A percentile compares a stretch with the other conserved stretches of the same genome.
Evolutionary conservation across 2,888 invertebrate species (phyloP).

Genomic region (Ectemnius continuus): DNA sequence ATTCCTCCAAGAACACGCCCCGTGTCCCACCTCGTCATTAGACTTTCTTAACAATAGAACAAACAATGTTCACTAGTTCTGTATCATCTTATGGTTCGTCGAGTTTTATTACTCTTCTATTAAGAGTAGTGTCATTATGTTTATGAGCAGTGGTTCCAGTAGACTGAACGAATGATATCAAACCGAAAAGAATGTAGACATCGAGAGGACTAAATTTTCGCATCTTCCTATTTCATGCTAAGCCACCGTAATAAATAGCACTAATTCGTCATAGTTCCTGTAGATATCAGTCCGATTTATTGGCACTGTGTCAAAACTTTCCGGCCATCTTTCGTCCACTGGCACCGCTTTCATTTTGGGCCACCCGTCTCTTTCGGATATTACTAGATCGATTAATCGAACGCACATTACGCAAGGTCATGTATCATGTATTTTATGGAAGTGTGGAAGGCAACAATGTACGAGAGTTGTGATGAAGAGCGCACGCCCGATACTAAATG

Average conservation of each 20-base stretch:
- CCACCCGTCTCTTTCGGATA: constrained; percentile 20
- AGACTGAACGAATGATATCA: no score
- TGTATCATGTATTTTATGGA: neutral
- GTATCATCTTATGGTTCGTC: no score
- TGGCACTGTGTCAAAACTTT: constrained; percentile 43
- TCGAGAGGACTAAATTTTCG: constrained; percentile 9
- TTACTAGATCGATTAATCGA: constrained; percentile 21
- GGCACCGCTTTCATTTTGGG: constrained; percentile 15
- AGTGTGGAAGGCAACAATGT: no score
- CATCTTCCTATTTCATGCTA: constrained; percentile 18
- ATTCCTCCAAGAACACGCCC: neutral
- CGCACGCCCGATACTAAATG: no score
- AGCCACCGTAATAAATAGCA: constrained; percentile 23
- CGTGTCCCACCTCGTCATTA: no score
- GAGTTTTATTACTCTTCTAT: no score
- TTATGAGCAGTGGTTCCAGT: no score
- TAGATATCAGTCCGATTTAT: constrained; percentile 6
- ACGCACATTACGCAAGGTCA: constrained; percentile 15
- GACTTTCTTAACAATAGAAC: no score
- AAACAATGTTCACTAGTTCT: no score
- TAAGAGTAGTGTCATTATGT: no score
- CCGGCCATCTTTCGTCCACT: constrained; percentile 28
- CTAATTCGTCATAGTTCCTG: neutral
- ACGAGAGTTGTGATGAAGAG: no score
- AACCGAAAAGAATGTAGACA: no score